Base-by-base conservation (phyloP, 1,140 invertebrate species). In the Apis laboriosa region DNA sequence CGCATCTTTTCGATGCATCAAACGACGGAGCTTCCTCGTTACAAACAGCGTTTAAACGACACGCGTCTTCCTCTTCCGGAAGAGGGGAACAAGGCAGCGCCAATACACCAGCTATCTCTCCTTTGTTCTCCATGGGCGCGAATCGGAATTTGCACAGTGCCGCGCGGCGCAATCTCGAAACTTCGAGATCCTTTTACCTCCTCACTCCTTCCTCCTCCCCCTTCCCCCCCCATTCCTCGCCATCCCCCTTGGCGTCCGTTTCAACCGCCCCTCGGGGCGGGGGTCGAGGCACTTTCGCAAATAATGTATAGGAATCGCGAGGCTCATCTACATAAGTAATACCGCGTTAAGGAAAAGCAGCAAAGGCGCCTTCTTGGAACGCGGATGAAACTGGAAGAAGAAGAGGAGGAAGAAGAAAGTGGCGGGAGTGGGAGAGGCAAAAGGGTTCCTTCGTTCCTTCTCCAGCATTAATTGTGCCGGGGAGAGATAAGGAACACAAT, bases 241-340 rank as follows among this genome's bases (percentile, higher is more conserved):
- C 17, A 15, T 75, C 73, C 76, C 89, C 84, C 79, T 67, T 24
- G 80, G 77, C 76, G 87, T 80, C 83, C 84, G 88, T 83, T 86
- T 84, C 80, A 71, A 43, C 77, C 84, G 76, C 83, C 88, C 78
- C 85, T 88, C 87, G 83, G 56, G 13, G 19, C 15, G 55, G 55
- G 83, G 80, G 76, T 87, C 74, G 84, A 79, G 28, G 85, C 81
- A 90, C 89, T 90, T 90, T 84, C 34, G 92, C 92, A 93, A 94
- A 93, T 93, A 94, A 93, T 93, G 92, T 93, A 93, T 92, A 93
- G 91, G 91, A 93, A 94, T 90, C 91, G 89, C 91, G 91, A 91
- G 90, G 90, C 92, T 93, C 92, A 94, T 94, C 91, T 94, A 92
- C 93, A 94, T 94, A 94, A 94, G 91, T 94, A 94, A 93, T 93